phyloP scores from a whole-genome alignment of 2,113 vertebrate species.

The Nothocercus julius region DNA sequence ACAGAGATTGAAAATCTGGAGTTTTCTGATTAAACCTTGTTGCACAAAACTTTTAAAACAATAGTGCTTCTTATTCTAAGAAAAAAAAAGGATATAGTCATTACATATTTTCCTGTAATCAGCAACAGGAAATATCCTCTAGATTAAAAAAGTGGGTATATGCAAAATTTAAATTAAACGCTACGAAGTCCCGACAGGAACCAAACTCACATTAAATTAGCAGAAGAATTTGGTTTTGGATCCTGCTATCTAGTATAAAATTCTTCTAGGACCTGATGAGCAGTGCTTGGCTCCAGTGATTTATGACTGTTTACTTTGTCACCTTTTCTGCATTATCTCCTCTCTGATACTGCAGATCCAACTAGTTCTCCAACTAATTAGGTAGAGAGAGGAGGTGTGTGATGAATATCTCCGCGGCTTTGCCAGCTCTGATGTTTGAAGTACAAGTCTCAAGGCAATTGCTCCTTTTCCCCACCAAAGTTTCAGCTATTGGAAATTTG shows the following conservation, averaged over 20 bases:
- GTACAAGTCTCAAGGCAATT: not conserved
- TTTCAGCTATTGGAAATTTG: not conserved
- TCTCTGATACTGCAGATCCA: not conserved
- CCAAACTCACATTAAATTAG: not conserved
- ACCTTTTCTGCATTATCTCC: not conserved
- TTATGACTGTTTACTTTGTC: not conserved
- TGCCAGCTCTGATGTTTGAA: not conserved
- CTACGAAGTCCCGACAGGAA: not conserved
- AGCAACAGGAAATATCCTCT: not conserved
- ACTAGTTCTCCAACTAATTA: not conserved
- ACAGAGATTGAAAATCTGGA: not conserved
- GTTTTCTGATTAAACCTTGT: not conserved
- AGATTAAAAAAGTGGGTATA: not conserved
- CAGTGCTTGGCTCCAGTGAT: not conserved
- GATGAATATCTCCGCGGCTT: not conserved
- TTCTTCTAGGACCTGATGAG: not conserved
- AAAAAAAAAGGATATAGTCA: not conserved
- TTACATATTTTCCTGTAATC: not conserved
- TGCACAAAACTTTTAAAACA: not conserved
- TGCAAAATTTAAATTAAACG: not conserved
- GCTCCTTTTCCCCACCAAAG: not conserved
- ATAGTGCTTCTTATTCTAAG: not conserved
- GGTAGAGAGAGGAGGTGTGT: not conserved
- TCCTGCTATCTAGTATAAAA: not conserved
- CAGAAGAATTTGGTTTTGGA: not conserved